Conservation (phyloP, 2,113 vertebrate species). For the Lampris megalopsis region DNA sequence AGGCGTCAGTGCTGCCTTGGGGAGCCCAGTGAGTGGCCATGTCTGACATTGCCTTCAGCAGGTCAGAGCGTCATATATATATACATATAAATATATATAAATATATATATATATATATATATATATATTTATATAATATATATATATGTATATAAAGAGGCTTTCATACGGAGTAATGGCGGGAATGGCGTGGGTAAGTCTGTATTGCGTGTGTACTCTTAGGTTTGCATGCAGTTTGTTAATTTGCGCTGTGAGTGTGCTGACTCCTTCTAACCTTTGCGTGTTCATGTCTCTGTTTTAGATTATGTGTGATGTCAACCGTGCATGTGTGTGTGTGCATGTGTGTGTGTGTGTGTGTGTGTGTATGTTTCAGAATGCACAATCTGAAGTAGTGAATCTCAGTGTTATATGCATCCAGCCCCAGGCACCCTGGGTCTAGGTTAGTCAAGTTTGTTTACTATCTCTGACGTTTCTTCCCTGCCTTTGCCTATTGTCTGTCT, state of each 20-base stretch:
- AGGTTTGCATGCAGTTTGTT: neutral
- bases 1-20: no score
- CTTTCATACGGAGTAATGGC: no score
- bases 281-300: conserved; percentile 36
- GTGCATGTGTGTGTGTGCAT: neutral
- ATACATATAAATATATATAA: no score
- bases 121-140: no score
- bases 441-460: conserved; percentile 15
- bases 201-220: neutral
- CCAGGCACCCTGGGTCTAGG: neutral
- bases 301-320: conserved; percentile 46
- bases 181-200: neutral
- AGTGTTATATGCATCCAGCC: neutral
- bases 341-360: no score
- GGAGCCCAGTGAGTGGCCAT: no score
- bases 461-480: neutral
- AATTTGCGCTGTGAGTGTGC: conserved; percentile 9
- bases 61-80: no score
- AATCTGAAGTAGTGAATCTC: no score
- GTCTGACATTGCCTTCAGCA: no score
- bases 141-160: no score
- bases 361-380: neutral
- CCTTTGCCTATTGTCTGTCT: neutral
- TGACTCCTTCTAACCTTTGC: conserved; percentile 15
- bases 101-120: no score